These are phyloP conservation scores for Chrysolina oricalcia DNA, from an alignment of 2,888 invertebrate genomes.

Conservation along the genomic window DNA sequence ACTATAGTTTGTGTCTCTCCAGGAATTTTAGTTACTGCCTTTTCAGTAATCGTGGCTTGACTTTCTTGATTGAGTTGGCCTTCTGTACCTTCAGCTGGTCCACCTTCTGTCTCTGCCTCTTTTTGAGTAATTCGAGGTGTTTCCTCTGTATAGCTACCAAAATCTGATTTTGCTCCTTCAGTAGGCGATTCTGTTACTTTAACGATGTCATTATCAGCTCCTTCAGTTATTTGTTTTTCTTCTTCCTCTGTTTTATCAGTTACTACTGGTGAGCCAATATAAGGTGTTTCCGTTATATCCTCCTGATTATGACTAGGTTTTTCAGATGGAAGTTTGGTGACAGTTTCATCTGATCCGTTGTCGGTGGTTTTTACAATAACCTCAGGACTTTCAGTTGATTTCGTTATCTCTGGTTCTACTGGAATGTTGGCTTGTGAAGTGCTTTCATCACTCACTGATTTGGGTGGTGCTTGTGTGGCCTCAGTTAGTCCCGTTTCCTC, in stretches of 20 bases:
- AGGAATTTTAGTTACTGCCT: not conserved
- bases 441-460: conserved; percentile 14
- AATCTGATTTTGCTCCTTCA: conserved; percentile 22
- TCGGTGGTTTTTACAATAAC: not conserved
- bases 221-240: conserved; percentile 33
- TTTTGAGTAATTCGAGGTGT: not conserved
- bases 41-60: not conserved
- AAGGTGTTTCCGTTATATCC: conserved; percentile 32
- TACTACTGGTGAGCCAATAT: not conserved
- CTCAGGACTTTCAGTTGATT: conserved; percentile 14
- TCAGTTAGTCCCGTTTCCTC: conserved; percentile 7
- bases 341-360: conserved; percentile 30
- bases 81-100: not conserved
- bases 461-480: not conserved
- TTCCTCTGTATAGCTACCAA: not conserved
- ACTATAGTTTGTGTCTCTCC: not conserved
- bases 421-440: not conserved
- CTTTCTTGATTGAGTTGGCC: not conserved
- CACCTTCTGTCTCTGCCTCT: not conserved
- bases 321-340: conserved; percentile 30
- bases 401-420: not conserved
- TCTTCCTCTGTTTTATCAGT: conserved; percentile 13
- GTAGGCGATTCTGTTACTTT: conserved; percentile 5
- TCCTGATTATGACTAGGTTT: conserved; percentile 18
- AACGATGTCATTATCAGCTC: conserved; percentile 5